Evolutionary conservation across 2,113 vertebrate species (phyloP), one percentile per base, ranked within the genome.

Genomic region (Nestor notabilis): DNA sequence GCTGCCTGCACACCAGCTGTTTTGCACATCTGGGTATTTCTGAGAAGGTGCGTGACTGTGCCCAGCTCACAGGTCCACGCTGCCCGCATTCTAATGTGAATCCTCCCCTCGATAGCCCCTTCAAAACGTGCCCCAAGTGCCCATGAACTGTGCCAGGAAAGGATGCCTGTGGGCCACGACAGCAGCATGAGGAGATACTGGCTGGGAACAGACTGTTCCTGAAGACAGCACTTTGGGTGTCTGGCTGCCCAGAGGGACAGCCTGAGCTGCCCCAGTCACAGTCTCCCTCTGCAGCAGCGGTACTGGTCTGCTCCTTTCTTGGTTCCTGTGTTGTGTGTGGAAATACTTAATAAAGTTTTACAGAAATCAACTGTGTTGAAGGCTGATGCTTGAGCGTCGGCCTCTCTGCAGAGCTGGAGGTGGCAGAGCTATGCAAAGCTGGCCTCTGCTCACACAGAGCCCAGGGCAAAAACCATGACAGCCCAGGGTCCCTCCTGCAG

Each of bases 281-380:
- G 64, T 25, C 76, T 66, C 39, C 11, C 21, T 47, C 65, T 70
- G 85, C 89, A 76, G 72, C 71, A 80, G 70, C 6, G 2, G 27
- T 56, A 37, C 53, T 37, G 61, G 18, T 56, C 81, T 87, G 47
- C 47, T 87, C 83, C 61, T 31, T 83, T 66, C 85, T 83, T 20
- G 7, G 31, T 46, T 75, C 80, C 77, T 84, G 52, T 79, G 47
- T 43, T 89, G 25, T 72, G 15, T 4, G 6, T 69, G 49, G 46
- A 90, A 77, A 84, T 46, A 75, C 11, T 28, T 29, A 97, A 97
- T 97, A 97, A 97, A 97, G 15, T 29, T 24, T 68, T 82, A 69
- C 46, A 82, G 80, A 96, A 91, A 28, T 5, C 1, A 5, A 37
- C 8, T 3, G 2, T 49, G 69, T 72, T 46, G 65, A 92, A 84